Evolutionary conservation across 1,140 invertebrate species (phyloP).

Genomic region (Vollenhovia emeryi): DNA sequence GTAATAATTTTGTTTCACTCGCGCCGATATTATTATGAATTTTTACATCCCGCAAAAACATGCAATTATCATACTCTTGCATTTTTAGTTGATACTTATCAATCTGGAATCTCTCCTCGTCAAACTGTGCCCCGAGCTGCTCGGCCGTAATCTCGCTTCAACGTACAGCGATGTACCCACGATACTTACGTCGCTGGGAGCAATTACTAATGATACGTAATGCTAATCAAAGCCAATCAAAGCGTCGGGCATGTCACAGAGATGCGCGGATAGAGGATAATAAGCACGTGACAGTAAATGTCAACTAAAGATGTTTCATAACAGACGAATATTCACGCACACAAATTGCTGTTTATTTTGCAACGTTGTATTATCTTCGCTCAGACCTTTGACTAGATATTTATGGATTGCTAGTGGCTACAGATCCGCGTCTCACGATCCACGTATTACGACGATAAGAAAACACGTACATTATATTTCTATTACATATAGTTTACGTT

Average conservation of each 20-base stretch:
- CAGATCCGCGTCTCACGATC: neutral
- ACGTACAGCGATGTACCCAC: neutral
- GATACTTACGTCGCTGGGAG: conserved; percentile 8
- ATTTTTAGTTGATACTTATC: conserved; percentile 30
- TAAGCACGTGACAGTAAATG: conserved; percentile 36
- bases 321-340: conserved; percentile 35
- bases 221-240: conserved; percentile 52
- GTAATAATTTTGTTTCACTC: conserved; percentile 29
- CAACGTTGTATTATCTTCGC: neutral
- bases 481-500: neutral
- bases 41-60: neutral
- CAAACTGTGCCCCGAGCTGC: neutral
- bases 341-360: conserved; percentile 26
- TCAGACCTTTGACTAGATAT: conserved; percentile 24
- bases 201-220: conserved; percentile 47
- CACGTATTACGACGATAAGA: neutral
- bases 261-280: conserved; percentile 28
- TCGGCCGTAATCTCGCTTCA: neutral
- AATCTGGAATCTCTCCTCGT: conserved; percentile 12
- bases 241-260: conserved; percentile 31
- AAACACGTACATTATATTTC: neutral
- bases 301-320: conserved; percentile 47
- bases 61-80: conserved; percentile 4
- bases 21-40: neutral
- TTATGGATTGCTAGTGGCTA: conserved; percentile 2